Evolutionary conservation across 2,888 invertebrate species (phyloP).

Genomic region (Latrodectus elegans): DNA sequence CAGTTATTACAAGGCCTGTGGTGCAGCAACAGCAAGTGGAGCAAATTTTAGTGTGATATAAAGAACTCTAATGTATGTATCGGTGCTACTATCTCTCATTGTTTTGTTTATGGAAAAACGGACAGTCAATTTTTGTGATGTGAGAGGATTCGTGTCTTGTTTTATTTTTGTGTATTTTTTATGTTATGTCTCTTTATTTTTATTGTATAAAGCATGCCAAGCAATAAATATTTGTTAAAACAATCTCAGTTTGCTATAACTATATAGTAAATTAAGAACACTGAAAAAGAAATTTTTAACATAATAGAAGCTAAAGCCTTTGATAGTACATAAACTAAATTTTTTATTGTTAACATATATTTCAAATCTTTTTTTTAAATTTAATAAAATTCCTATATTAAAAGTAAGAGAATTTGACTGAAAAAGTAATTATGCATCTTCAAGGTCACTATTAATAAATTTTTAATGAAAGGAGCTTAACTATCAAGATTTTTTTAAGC

Average conservation of each 20-base stretch:
- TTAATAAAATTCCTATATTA: too few species aligned
- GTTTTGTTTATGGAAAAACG: constrained; percentile 27
- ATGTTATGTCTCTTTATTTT: constrained; percentile 17
- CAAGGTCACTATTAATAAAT: too few species aligned
- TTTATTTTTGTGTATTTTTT: constrained; percentile 38
- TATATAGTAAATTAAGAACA: too few species aligned
- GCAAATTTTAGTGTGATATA: constrained; percentile 58
- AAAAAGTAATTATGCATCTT: too few species aligned
- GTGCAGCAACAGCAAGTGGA: constrained; percentile 53
- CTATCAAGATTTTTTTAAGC: too few species aligned
- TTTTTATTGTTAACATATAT: too few species aligned
- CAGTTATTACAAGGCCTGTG: constrained; percentile 39
- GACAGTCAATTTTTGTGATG: constrained; percentile 63
- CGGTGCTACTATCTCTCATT: constrained; percentile 6
- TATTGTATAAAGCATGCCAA: constrained; percentile 49
- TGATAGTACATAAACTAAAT: too few species aligned
- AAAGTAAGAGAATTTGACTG: too few species aligned
- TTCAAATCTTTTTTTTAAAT: too few species aligned
- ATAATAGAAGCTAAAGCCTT: too few species aligned
- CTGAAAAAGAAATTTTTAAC: too few species aligned
- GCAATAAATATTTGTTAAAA: constrained; percentile 38
- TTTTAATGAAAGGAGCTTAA: too few species aligned
- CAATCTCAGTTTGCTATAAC: neutral
- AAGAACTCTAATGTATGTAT: constrained; percentile 43
- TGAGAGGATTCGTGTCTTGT: constrained; percentile 29